Evolutionary conservation across 2,797 vertebrate genomes (phyloP).

Genomic region (Hylomyscus alleni): DNA sequence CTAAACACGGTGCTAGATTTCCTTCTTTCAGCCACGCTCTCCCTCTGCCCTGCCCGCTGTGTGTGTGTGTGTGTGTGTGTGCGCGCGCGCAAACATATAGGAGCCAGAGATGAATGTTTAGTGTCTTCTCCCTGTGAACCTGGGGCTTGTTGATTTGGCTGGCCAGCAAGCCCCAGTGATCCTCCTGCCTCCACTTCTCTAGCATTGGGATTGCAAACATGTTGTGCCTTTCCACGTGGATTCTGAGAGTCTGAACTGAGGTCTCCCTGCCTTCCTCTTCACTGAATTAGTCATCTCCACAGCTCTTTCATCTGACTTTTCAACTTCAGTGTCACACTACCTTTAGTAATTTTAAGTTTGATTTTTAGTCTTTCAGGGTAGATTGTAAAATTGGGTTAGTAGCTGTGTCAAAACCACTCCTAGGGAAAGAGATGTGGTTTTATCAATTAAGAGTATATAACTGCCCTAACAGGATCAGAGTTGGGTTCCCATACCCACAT

Average conservation of each 20-base stretch:
- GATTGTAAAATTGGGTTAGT: neutral
- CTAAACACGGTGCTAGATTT: conserved; percentile 23
- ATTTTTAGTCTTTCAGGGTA: neutral
- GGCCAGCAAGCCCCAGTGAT: neutral
- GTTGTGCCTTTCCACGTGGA: neutral
- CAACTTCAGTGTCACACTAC: neutral
- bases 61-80: neutral
- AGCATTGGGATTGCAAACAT: too few relatives aligned
- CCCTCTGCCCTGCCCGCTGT: too few relatives aligned
- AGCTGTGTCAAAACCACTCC: neutral
- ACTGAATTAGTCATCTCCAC: neutral
- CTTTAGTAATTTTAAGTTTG: neutral
- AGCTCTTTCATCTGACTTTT: neutral
- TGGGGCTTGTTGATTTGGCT: neutral
- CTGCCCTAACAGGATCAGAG: neutral
- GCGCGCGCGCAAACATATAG: too few relatives aligned
- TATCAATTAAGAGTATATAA: neutral
- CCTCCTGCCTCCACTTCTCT: neutral
- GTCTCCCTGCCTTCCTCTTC: neutral
- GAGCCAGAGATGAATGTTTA: too few relatives aligned
- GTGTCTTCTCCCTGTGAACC: neutral
- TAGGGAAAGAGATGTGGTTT: neutral
- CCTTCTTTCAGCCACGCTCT: neutral
- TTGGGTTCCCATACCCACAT: neutral
- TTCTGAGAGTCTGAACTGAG: too few relatives aligned